Evolutionary conservation across 1,140 invertebrate genomes (phyloP), one percentile per base, ranked within the genome.

Genomic region (Chlorops oryzae): DNA sequence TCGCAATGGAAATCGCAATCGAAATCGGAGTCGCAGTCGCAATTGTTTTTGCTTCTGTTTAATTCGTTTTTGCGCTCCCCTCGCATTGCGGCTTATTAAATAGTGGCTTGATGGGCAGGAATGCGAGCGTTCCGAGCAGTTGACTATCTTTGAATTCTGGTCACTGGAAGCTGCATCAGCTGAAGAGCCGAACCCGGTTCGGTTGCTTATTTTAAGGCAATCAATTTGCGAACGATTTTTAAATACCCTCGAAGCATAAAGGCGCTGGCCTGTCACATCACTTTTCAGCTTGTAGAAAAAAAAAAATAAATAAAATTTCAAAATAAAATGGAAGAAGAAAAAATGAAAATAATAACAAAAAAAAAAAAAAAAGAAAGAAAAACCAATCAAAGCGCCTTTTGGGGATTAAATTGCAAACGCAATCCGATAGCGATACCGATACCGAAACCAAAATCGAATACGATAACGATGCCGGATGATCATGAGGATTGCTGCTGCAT

Each of bases 341-440:
- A 22, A 13, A 12, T 45, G 39, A 15, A 22, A 32, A 27, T 45
- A 45, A 18, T 6, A 45, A 45, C 43, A 13, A 20, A 44, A 27
- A 45, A 45, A 40, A 28, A 22, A 37, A 17, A 23, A 25, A 48
- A 22, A 13, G 27, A 23, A 40, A 23, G 25, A 12, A 50, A 44
- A 50, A 28, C 21, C n/a, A 24, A 39, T 22, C 13, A 47, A 53
- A 35, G 43, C 42, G 43, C 18, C 21, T 44, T 53, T 49, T 53
- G 28, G 28, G 46, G 40, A 49, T 53, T 53, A 53, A 53, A 53
- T 39, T 49, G 32, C 34, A 45, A 49, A 39, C 48, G 41, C 28
- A 32, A 10, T 15, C 9, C 9, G 28, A 9, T 9, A 32, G 9
- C 28, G 28, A 32, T 32, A 10, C 9, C 9, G 15, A 9, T 9